Conservation (phyloP, 2,888 invertebrate genomes). For the Meghimatium bilineatum region DNA sequence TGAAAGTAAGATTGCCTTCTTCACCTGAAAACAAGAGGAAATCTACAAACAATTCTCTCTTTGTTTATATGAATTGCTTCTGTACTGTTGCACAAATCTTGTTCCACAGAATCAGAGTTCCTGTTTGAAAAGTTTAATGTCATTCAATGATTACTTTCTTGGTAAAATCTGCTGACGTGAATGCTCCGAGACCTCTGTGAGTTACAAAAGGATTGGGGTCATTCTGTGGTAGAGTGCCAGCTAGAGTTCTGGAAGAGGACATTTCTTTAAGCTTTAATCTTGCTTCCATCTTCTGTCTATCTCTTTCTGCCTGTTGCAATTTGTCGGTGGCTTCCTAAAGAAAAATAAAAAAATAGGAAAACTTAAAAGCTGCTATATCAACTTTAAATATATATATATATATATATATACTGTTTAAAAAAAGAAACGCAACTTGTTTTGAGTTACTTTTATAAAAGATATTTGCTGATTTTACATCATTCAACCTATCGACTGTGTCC, state of each 20-base stretch:
- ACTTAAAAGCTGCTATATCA: not conserved
- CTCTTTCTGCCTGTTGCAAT: constrained; percentile 84
- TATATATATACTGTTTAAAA: too few species aligned
- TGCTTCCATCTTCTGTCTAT: constrained; percentile 83
- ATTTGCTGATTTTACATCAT: too few species aligned
- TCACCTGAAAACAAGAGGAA: not conserved
- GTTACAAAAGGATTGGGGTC: constrained; percentile 59
- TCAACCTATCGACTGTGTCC: too few species aligned
- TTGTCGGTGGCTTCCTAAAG: constrained; percentile 84
- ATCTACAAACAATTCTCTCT: not conserved
- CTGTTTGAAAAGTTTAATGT: not conserved
- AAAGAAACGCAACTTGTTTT: too few species aligned
- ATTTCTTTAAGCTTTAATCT: constrained; percentile 81
- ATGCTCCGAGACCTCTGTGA: constrained; percentile 62
- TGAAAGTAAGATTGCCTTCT: not conserved
- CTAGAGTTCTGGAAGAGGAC: constrained; percentile 58
- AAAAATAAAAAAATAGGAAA: not conserved
- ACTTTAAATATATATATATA: too few species aligned
- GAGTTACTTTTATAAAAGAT: too few species aligned
- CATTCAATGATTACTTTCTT: not conserved
- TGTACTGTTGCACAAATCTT: not conserved
- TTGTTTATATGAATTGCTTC: not conserved
- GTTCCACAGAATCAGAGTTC: not conserved
- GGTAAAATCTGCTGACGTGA: constrained; percentile 51
- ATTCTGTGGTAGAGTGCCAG: constrained; percentile 56